Evolutionary conservation across 1,140 invertebrate species (phyloP), one percentile per base, ranked within the genome.

Genomic region (Tenebrio molitor): DNA sequence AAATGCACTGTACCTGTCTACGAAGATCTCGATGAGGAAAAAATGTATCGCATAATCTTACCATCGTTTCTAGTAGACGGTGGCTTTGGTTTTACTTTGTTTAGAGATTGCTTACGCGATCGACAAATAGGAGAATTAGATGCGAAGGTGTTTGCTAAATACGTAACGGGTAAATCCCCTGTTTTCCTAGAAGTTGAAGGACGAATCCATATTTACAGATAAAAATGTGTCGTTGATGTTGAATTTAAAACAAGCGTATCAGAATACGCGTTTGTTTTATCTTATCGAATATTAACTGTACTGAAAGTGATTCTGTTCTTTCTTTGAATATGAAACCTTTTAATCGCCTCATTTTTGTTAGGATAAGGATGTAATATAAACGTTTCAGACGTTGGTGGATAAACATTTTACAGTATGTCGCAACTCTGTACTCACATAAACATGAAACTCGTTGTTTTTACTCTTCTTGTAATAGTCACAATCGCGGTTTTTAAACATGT

Each of bases 1-100:
- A 81, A 86, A 1, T 94, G 93, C 80, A 81, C 85, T 5, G 83
- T 90, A 17, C 93, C 93, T 4, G 79, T 74, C 1, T 93, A 89
- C 78, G 83, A 87, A 72, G 78, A 86, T 0, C 78, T 91, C 7
- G 80, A 86, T 23, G 12, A 75, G 0, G 77, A 85, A 4, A 77
- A 84, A 68, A 84, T 84, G 23, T 94, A 94, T 80, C 85, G 86
- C 8, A 80, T 94, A 0, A 83, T 89, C 1, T 83, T 89, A 21
- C 84, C 86, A 29, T 86, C 86, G 53, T 94, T 90, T 77, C 80
- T 94, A 5, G 85, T 88, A 80, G 84, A 1, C 58, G 92, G 91
- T 7, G 92, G 92, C 10, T 91, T 93, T 76, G 89, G 74, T 17
- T 81, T 81, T 76, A 78, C 81, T 44, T 86, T 88, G 8, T 67